phyloP scores from a whole-genome alignment of 2,113 vertebrate species.

The Orthonyx spaldingii region DNA sequence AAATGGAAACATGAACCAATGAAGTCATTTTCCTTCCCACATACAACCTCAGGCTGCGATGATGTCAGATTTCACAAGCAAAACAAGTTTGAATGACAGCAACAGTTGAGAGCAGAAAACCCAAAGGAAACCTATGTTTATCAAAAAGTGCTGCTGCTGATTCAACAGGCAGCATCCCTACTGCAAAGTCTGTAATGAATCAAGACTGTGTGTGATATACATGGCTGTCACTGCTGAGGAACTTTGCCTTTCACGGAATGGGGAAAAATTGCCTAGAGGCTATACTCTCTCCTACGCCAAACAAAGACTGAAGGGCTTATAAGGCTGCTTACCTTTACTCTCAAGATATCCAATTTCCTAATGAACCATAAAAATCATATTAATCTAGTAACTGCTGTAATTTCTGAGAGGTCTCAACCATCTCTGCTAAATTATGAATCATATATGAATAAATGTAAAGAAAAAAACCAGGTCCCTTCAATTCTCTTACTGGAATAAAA shows the following conservation, averaged over 20 bases:
- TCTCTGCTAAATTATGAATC: not conserved
- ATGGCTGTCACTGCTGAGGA: not conserved
- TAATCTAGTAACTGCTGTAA: not conserved
- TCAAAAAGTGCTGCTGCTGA: not conserved
- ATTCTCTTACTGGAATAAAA: not conserved
- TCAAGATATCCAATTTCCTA: not conserved
- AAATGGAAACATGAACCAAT: not conserved
- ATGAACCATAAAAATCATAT: not conserved
- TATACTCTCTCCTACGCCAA: not conserved
- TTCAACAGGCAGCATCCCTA: not conserved
- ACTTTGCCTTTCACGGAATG: not conserved
- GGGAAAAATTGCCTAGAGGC: rapidly evolving
- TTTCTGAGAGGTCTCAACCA: not conserved
- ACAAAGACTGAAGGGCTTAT: not conserved
- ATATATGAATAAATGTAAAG: rapidly evolving
- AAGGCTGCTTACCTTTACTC: not conserved
- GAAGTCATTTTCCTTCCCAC: not conserved
- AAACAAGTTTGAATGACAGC: not conserved
- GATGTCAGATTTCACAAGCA: not conserved
- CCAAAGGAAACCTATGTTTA: not conserved
- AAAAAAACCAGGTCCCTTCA: rapidly evolving
- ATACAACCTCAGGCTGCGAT: not conserved
- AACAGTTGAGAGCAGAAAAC: not conserved
- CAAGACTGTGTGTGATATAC: not conserved
- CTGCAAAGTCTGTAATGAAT: not conserved